Conservation (phyloP, 64 coral and sea anemone species). For the Acropora yongei region DNA sequence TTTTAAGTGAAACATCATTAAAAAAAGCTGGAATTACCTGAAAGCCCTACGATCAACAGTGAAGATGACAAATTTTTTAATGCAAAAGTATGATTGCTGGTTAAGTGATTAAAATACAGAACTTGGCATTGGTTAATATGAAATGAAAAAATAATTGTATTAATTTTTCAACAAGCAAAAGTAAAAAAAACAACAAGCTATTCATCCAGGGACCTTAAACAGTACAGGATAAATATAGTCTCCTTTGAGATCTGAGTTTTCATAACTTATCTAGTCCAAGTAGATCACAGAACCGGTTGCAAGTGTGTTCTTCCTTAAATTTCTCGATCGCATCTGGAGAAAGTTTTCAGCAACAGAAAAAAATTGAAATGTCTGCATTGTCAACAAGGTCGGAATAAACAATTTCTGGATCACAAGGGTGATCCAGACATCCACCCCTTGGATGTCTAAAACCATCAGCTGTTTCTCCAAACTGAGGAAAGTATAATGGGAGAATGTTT, state of each 20-base stretch:
- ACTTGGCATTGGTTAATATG: not conserved
- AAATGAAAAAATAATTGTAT: not conserved
- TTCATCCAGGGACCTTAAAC: too few species aligned
- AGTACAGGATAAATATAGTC: too few species aligned
- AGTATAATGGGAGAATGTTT: too few species aligned
- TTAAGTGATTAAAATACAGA: not conserved
- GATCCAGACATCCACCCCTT: not conserved
- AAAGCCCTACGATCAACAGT: not conserved
- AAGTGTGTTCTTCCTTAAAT: conserved; percentile 52
- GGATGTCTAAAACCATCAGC: too few species aligned
- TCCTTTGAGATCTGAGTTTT: not conserved
- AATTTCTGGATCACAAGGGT: conserved; percentile 68
- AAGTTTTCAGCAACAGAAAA: conserved; percentile 77
- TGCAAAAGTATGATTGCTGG: not conserved
- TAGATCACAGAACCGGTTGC: too few species aligned
- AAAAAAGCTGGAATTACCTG: not conserved
- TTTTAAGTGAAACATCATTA: too few species aligned
- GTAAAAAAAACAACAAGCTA: not conserved
- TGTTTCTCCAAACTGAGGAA: too few species aligned
- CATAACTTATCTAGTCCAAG: too few species aligned
- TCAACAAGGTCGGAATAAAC: conserved; percentile 32
- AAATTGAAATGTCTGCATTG: conserved; percentile 48
- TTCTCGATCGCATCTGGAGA: conserved; percentile 33
- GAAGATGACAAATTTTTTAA: too few species aligned
- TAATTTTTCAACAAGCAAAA: not conserved